A percentile compares a stretch with the other conserved stretches of the same genome.
phyloP scores from a whole-genome alignment of 2,888 invertebrate genomes.

The Lasioglossum calceatum region DNA sequence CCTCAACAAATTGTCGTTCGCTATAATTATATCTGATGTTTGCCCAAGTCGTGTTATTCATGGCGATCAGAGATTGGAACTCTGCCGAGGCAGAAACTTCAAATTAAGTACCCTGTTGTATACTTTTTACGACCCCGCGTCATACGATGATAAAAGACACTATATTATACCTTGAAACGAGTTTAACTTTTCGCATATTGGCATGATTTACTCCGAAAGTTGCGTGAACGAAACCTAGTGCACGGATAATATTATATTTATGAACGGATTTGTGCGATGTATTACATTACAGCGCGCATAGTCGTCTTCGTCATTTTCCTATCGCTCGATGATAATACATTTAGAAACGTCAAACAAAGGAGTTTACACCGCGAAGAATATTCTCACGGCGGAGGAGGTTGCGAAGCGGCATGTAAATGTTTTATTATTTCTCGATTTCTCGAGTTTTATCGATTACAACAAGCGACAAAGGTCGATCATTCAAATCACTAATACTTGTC shows the following conservation, averaged over 20 bases:
- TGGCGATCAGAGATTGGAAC: not conserved
- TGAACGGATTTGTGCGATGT: constrained; percentile 1
- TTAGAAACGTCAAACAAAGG: not conserved
- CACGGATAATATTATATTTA: constrained; percentile 20
- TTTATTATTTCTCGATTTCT: not conserved
- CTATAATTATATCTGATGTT: not conserved
- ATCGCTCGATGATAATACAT: not conserved
- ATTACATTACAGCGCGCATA: not conserved
- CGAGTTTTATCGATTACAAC: not conserved
- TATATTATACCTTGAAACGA: not conserved
- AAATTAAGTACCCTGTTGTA: constrained; percentile 9
- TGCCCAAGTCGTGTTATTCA: not conserved
- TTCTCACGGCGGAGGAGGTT: not conserved
- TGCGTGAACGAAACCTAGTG: not conserved
- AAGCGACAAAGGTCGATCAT: constrained; percentile 37
- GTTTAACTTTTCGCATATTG: constrained; percentile 25
- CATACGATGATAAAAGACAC: constrained; percentile 7
- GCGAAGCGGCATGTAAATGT: not conserved
- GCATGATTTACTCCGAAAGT: not conserved
- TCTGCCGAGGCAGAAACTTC: constrained; percentile 2
- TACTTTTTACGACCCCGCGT: constrained; percentile 14
- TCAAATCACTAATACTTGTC: constrained; percentile 55
- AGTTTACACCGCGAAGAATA: not conserved
- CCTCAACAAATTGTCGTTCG: not conserved
- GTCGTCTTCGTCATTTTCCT: not conserved